These are phyloP conservation scores for Paraplagusia blochii DNA, from an alignment of 2,113 vertebrate species.

Conservation along the genomic window DNA sequence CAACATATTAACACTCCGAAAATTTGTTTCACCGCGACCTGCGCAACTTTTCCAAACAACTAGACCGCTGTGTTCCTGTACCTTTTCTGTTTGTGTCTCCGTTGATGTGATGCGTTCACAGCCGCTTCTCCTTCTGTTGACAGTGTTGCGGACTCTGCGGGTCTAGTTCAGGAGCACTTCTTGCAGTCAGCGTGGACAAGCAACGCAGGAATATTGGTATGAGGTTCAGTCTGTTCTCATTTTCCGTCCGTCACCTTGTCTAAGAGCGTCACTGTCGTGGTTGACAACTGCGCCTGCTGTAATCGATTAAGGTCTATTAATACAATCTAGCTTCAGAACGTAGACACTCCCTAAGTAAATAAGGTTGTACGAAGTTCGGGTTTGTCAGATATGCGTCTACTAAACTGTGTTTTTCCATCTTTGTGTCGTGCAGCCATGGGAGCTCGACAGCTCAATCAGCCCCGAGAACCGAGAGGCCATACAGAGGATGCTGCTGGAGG, in stretches of 20 bases:
- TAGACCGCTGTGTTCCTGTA: background rate
- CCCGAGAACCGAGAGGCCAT: conserved; percentile 91
- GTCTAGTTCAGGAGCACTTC: conserved; percentile 82
- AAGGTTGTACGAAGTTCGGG: too few species aligned
- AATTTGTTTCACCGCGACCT: background rate
- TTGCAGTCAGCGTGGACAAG: conserved; percentile 86
- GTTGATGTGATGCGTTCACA: background rate
- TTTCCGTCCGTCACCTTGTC: conserved; percentile 3
- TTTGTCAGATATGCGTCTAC: background rate
- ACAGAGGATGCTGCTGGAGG: conserved; percentile 94
- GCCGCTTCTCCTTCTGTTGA: conserved; percentile 14
- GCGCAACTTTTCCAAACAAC: background rate
- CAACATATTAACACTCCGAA: background rate
- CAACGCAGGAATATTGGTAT: conserved; percentile 81
- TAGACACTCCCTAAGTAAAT: too few species aligned
- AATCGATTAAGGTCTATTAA: too few species aligned
- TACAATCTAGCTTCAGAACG: too few species aligned
- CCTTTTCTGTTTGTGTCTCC: background rate
- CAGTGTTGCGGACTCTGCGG: conserved; percentile 73
- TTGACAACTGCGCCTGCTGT: too few species aligned
- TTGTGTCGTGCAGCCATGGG: conserved; percentile 83
- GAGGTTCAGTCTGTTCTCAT: background rate
- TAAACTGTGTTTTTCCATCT: background rate
- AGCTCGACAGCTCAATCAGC: conserved; percentile 90
- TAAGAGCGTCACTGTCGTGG: background rate